Percentiles rank a stretch among this genome's conserved stretches.
These are phyloP conservation scores for Salticus scenicus DNA, from an alignment of 2,888 invertebrate genomes.

Conservation along the genomic window DNA sequence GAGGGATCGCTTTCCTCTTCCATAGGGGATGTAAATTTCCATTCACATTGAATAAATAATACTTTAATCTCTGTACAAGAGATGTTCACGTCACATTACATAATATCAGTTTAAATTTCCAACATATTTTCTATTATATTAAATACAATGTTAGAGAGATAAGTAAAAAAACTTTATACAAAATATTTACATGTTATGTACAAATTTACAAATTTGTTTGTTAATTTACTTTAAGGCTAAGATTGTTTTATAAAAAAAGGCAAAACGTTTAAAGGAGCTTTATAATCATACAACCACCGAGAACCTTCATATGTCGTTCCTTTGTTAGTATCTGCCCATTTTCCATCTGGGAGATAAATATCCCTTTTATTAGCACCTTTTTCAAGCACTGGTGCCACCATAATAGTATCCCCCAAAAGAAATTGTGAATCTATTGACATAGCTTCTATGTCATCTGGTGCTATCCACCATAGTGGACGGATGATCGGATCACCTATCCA, in stretches of 20 bases:
- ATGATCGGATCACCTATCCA: slow-evolving; percentile 83
- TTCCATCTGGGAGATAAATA: slow-evolving; percentile 91
- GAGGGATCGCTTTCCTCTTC: too few relatives aligned
- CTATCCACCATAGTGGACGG: slow-evolving; percentile 90
- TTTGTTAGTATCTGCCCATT: slow-evolving; percentile 80
- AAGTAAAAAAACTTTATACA: background rate
- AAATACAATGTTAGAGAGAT: too few relatives aligned
- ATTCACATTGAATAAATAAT: too few relatives aligned
- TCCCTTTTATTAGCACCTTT: slow-evolving; percentile 82
- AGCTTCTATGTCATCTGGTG: slow-evolving; percentile 82
- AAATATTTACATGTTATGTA: slow-evolving; percentile 4
- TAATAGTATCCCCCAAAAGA: slow-evolving; percentile 89
- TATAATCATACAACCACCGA: slow-evolving; percentile 49
- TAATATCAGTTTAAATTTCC: too few relatives aligned
- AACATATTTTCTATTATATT: too few relatives aligned
- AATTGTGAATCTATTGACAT: slow-evolving; percentile 82
- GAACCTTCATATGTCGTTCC: slow-evolving; percentile 47
- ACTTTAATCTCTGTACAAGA: too few relatives aligned
- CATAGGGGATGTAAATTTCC: too few relatives aligned
- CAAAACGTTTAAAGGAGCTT: slow-evolving; percentile 43
- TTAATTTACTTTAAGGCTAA: background rate
- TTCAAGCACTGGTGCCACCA: slow-evolving; percentile 89
- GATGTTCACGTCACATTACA: too few relatives aligned
- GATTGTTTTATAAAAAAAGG: slow-evolving; percentile 51
- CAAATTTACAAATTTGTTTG: too few relatives aligned